Evolutionary conservation across 2,888 invertebrate species (phyloP).

Genomic region (Phaedon cochleariae): DNA sequence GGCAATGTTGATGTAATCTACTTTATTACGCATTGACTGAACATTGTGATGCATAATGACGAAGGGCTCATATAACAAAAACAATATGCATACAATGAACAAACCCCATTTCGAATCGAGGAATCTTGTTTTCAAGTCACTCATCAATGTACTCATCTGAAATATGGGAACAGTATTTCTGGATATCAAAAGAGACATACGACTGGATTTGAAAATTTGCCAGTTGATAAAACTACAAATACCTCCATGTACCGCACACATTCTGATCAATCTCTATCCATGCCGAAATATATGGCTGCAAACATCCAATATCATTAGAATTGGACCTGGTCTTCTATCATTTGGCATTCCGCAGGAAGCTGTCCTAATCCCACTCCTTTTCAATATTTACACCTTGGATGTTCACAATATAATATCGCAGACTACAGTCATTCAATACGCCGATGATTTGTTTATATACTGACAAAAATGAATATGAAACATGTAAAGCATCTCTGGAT

Average conservation of each 20-base stretch:
- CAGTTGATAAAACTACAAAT: not conserved
- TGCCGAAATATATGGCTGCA: not conserved
- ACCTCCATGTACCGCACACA: not conserved
- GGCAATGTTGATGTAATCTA: conserved; percentile 1
- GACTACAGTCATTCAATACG: not conserved
- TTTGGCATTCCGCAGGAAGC: not conserved
- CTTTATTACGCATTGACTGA: not conserved
- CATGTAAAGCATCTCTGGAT: not conserved
- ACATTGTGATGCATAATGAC: conserved; percentile 2
- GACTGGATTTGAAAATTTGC: not conserved
- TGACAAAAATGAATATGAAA: not conserved
- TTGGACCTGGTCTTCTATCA: not conserved
- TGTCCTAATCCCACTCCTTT: not conserved
- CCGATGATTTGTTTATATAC: not conserved
- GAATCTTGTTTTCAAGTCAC: no score
- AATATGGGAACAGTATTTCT: not conserved
- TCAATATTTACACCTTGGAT: not conserved
- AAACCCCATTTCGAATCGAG: no score
- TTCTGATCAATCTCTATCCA: not conserved
- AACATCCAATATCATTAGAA: not conserved
- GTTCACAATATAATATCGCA: not conserved
- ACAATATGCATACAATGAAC: no score
- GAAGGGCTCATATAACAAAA: not conserved
- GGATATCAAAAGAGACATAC: not conserved
- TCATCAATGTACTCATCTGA: no score